Percentiles rank a stretch among this genome's conserved stretches.
These are phyloP conservation scores for Macquaria australasica DNA, from an alignment of 2,113 vertebrate genomes.

Conservation along the genomic window DNA sequence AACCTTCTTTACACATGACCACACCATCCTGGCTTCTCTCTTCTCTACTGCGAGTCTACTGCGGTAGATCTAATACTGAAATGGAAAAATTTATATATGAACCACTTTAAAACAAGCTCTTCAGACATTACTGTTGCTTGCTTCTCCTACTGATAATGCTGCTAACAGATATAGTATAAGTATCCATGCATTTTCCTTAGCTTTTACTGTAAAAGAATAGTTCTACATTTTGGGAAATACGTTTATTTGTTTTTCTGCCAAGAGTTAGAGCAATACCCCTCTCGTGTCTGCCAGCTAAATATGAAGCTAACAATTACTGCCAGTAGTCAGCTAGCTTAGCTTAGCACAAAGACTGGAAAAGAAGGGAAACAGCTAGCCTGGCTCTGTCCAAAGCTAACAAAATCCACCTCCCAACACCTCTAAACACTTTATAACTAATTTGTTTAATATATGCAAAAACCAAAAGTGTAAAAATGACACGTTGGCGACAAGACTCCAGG, in stretches of 20 bases:
- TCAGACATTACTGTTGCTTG: too few relatives aligned
- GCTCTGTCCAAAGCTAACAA: neutral
- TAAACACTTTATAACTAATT: neutral
- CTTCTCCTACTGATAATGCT: neutral
- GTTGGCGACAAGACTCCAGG: neutral
- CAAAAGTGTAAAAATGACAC: neutral
- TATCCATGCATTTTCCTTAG: too few relatives aligned
- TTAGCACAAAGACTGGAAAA: neutral
- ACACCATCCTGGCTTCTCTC: neutral
- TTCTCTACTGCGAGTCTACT: neutral
- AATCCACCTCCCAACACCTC: neutral
- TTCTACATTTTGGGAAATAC: neutral
- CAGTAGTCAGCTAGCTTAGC: neutral
- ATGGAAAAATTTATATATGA: neutral
- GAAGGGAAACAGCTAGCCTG: neutral
- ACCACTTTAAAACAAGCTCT: neutral
- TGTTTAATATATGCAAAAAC: neutral
- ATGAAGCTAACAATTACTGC: neutral
- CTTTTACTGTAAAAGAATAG: neutral
- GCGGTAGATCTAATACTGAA: slow-evolving; percentile 1
- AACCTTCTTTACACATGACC: slow-evolving; percentile 33
- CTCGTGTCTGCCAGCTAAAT: neutral
- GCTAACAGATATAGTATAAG: too few relatives aligned
- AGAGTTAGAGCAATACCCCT: neutral
- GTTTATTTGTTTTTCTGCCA: neutral